Conservation (phyloP, 2,113 vertebrate species). For the Petroica traversi region DNA sequence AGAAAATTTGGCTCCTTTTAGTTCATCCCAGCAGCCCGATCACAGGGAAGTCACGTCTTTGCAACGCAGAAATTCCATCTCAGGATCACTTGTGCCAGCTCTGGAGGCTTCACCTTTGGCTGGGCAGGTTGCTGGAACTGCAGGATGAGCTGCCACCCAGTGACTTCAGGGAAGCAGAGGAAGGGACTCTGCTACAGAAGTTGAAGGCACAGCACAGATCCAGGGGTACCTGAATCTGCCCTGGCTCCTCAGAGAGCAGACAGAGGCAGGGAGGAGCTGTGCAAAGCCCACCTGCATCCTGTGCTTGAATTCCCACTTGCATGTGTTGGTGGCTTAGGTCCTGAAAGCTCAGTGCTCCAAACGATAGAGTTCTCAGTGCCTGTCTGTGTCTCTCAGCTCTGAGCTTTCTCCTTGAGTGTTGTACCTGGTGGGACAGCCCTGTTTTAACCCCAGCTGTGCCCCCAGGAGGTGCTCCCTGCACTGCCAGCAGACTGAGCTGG, state of each 20-base stretch:
- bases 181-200: not conserved
- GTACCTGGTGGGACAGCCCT: not conserved
- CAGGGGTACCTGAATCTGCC: not conserved
- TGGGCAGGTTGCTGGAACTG: not conserved
- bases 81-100: not conserved
- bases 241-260: not conserved
- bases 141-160: not conserved
- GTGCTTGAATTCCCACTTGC: not conserved
- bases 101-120: not conserved
- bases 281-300: not conserved
- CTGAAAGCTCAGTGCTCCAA: not conserved
- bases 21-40: not conserved
- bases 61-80: not conserved
- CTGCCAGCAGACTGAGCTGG: not conserved
- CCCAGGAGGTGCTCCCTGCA: fast-evolving
- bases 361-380: not conserved
- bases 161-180: not conserved
- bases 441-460: not conserved
- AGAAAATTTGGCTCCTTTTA: constrained; percentile 4
- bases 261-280: not conserved
- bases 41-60: not conserved
- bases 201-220: not conserved
- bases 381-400: not conserved
- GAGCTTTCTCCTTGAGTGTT: not conserved
- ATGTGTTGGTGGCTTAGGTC: not conserved